Evolutionary conservation across 2,113 vertebrate species (phyloP), one percentile per base, ranked within the genome.

Genomic region (Aptenodytes forsteri): DNA sequence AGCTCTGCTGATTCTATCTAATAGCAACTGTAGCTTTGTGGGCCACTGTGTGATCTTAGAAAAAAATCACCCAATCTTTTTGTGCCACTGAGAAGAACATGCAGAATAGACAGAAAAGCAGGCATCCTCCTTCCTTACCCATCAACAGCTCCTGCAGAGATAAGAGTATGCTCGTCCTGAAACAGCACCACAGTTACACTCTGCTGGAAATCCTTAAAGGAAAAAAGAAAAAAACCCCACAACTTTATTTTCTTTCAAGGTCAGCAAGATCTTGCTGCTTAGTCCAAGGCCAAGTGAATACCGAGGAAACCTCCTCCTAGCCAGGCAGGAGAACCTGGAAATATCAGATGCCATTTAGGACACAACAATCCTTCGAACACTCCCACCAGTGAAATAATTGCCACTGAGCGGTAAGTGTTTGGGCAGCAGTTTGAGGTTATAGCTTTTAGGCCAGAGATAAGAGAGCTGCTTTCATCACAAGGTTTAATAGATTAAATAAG

Each of bases 101-200:
- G 40, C 14, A 70, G 56, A 76, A 87, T 0, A 89, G 81, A 59
- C 10, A 78, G 66, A 47, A 52, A 96, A 89, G 34, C 29, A 58
- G 10, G 34, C 16, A 36, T 80, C 46, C 50, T 82, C 44, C 52
- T 30, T 97, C 66, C 98, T 99, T 98, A 99, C 99, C 99, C 99
- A 90, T 99, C 99, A 54, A 99, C 99, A 19, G 99, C 99, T 92
- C 99, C 99, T 9, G 99, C 99, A 40, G 99, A 99, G 87, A 99
- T 98, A 84, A 99, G 98, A 9, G 98, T 99, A 95, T 99, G 98
- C 73, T 99, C 98, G 6, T 99, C 99, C 79, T 98, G 99, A 97
- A 99, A 99, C 87, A 99, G 93, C 91, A 99, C 99, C 87, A 99
- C 99, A 2, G 99, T 99, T 76, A 99, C 99, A 52, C 99, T 99